Conservation (phyloP, 1,140 invertebrate genomes). For the Leptopilina clavipes region DNA sequence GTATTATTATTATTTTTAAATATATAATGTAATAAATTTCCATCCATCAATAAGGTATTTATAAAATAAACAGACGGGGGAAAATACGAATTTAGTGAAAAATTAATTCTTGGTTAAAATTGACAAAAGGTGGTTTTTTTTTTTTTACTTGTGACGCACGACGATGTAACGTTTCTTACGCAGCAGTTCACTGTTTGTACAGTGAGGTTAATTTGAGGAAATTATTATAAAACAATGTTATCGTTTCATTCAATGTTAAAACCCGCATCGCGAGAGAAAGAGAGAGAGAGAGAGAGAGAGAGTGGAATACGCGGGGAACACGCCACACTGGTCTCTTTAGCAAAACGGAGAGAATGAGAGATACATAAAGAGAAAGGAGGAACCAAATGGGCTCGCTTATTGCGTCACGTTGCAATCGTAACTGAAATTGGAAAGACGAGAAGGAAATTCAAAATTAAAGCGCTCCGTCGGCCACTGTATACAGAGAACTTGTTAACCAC, state of each 20-base stretch:
- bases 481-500: constrained; percentile 18
- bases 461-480: constrained; percentile 39
- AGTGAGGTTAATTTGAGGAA: constrained; percentile 51
- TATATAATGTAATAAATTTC: too few species aligned
- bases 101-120: too few species aligned
- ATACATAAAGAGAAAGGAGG: constrained; percentile 29
- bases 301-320: too few species aligned
- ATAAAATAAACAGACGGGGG: too few species aligned
- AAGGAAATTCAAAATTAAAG: constrained; percentile 52
- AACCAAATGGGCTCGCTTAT: constrained; percentile 33
- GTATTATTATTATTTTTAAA: too few species aligned
- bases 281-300: too few species aligned
- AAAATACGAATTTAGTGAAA: too few species aligned
- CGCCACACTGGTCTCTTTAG: constrained; percentile 7
- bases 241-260: constrained; percentile 58
- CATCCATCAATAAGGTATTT: too few species aligned
- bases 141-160: constrained; percentile 14
- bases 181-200: constrained; percentile 43
- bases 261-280: constrained; percentile 32
- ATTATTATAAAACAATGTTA: constrained; percentile 63
- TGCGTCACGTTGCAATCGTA: constrained; percentile 36
- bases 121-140: too few species aligned
- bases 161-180: background rate
- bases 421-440: constrained; percentile 48
- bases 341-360: constrained; percentile 2